phyloP scores from a whole-genome alignment of 2,888 invertebrate genomes.

The Epinotia brunnichana region DNA sequence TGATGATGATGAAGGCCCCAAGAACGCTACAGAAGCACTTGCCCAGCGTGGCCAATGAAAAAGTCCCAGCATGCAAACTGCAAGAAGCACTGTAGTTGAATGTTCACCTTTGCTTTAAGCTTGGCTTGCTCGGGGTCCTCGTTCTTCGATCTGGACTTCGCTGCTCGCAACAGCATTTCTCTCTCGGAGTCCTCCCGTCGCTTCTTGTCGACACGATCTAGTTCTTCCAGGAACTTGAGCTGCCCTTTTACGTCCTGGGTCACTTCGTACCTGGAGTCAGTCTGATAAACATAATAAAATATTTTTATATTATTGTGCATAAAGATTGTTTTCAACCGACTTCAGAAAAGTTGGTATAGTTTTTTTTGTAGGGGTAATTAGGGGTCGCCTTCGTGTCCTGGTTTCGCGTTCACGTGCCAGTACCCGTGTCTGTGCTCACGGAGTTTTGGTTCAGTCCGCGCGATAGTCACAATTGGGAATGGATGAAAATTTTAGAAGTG shows the following conservation, averaged over 20 bases:
- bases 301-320: not conserved
- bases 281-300: slow-evolving; percentile 71
- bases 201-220: slow-evolving; percentile 96
- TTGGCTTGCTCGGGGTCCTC: slow-evolving; percentile 99
- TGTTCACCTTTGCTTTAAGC: slow-evolving; percentile 93
- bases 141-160: slow-evolving; percentile 97
- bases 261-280: slow-evolving; percentile 94
- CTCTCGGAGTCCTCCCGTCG: slow-evolving; percentile 97
- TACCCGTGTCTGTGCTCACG: no score
- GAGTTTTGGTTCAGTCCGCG: no score
- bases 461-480: no score
- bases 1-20: no score
- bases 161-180: slow-evolving; percentile 95
- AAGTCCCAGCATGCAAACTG: not conserved
- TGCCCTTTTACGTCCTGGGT: slow-evolving; percentile 96
- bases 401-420: no score
- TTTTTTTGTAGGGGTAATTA: no score
- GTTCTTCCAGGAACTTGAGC: slow-evolving; percentile 97
- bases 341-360: no score
- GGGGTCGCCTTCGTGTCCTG: no score
- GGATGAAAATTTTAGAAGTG: no score
- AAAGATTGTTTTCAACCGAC: not conserved
- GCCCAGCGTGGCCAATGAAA: not conserved
- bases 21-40: not conserved
- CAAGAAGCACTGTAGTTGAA: not conserved